A percentile compares a stretch with the other conserved stretches of the same genome.
phyloP scores from a whole-genome alignment of 2,888 invertebrate species.

The Thysanoteuthis rhombus region DNA sequence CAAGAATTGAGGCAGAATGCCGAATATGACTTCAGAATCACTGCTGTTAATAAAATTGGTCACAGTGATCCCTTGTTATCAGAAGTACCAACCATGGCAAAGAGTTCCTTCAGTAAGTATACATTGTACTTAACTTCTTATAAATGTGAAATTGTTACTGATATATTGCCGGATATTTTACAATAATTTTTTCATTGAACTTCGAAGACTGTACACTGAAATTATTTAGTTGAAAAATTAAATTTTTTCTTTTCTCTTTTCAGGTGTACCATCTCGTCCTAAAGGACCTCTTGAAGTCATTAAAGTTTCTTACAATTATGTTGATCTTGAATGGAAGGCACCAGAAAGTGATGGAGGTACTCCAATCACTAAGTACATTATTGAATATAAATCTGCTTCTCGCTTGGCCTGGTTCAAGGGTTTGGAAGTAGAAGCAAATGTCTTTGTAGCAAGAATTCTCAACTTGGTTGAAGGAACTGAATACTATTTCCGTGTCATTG shows the following conservation, averaged over 20 bases:
- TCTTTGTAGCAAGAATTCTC: slow-evolving; percentile 64
- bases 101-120: slow-evolving; percentile 58
- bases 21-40: slow-evolving; percentile 84
- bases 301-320: slow-evolving; percentile 46
- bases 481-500: slow-evolving; percentile 87
- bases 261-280: slow-evolving; percentile 51
- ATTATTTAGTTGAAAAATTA: neutral
- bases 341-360: slow-evolving; percentile 57
- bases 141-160: too few species aligned
- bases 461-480: slow-evolving; percentile 81
- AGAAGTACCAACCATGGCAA: slow-evolving; percentile 48
- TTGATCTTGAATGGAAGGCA: slow-evolving; percentile 54
- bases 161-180: too few species aligned
- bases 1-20: slow-evolving; percentile 53
- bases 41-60: slow-evolving; percentile 87
- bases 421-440: slow-evolving; percentile 43
- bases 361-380: slow-evolving; percentile 52
- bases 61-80: slow-evolving; percentile 76
- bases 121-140: neutral
- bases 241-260: neutral
- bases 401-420: slow-evolving; percentile 34
- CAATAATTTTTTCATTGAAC: too few species aligned
- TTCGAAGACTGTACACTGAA: too few species aligned
- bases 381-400: slow-evolving; percentile 73
- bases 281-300: slow-evolving; percentile 37